Percentiles rank a stretch among this genome's conserved stretches.
These are phyloP conservation scores for Gambusia holbrooki DNA, from an alignment of 2,113 vertebrate species.

Conservation along the genomic window DNA sequence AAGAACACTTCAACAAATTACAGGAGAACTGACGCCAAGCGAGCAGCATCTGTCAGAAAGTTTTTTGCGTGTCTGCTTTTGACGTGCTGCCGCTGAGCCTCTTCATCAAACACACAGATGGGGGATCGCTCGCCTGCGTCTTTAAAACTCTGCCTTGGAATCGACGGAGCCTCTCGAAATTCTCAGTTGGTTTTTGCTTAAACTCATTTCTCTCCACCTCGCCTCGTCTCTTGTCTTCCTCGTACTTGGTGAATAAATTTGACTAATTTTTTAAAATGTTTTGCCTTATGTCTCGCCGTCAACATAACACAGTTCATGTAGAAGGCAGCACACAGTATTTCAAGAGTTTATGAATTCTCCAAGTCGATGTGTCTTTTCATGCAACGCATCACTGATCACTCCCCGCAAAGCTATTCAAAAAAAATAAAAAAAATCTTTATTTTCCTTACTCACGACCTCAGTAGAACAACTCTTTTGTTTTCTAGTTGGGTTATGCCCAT, in stretches of 20 bases:
- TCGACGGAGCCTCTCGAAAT: slow-evolving; percentile 21
- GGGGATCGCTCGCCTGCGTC: slow-evolving; percentile 14
- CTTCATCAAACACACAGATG: slow-evolving; percentile 49
- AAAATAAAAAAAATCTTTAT: slow-evolving; percentile 1
- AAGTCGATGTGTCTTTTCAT: slow-evolving; percentile 7
- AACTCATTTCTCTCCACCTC: slow-evolving; percentile 16
- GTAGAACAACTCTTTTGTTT: slow-evolving; percentile 10
- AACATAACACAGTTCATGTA: too few relatives aligned
- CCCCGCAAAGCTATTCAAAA: background rate
- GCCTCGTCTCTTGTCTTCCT: background rate
- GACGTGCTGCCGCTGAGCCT: slow-evolving; percentile 30
- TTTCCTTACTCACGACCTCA: slow-evolving; percentile 11
- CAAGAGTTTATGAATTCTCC: background rate
- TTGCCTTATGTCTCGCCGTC: background rate
- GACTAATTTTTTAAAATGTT: background rate
- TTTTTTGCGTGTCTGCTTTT: slow-evolving; percentile 19
- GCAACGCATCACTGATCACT: slow-evolving; percentile 4
- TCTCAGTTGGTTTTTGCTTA: slow-evolving; percentile 19
- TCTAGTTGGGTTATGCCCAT: slow-evolving; percentile 26
- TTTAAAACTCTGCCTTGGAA: slow-evolving; percentile 27
- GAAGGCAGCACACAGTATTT: slow-evolving; percentile 5
- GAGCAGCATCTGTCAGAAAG: slow-evolving; percentile 51
- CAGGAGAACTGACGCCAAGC: slow-evolving; percentile 23
- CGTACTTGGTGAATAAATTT: slow-evolving; percentile 13
- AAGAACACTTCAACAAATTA: slow-evolving; percentile 47